Conservation (phyloP, 2,113 vertebrate genomes). For the Quiscalus mexicanus region DNA sequence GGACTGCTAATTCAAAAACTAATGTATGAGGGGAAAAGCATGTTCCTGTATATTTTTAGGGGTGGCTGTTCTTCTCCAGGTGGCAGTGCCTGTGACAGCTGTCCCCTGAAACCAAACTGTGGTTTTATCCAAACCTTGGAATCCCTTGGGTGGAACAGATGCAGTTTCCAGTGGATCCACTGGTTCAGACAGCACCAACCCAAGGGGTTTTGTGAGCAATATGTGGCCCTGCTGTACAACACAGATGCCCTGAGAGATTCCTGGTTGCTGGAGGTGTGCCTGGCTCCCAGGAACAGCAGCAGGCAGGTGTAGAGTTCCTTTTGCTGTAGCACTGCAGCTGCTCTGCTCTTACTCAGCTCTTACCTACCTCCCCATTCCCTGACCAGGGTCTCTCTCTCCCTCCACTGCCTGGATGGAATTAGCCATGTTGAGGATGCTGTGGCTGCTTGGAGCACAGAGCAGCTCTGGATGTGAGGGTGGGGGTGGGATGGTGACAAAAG, state of each 20-base stretch:
- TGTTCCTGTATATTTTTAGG: neutral
- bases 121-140: neutral
- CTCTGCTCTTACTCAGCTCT: conserved; percentile 6
- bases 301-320: neutral
- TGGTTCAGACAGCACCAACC: neutral
- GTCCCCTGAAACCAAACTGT: neutral
- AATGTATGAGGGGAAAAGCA: neutral
- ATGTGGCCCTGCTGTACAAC: neutral
- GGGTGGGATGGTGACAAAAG: neutral
- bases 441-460: neutral
- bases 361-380: conserved; percentile 25
- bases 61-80: neutral
- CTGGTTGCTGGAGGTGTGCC: neutral
- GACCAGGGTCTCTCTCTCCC: neutral
- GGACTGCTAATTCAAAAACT: neutral
- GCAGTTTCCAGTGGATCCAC: neutral
- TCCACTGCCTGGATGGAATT: neutral
- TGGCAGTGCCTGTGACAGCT: neutral
- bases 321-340: neutral
- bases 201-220: neutral
- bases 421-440: neutral
- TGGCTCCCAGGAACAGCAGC: neutral
- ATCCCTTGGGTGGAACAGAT: neutral
- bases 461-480: neutral
- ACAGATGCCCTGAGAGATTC: neutral